Evolutionary conservation across 2,888 invertebrate genomes (phyloP), one percentile per base, ranked within the genome.

Genomic region (Lysandra coridon): DNA sequence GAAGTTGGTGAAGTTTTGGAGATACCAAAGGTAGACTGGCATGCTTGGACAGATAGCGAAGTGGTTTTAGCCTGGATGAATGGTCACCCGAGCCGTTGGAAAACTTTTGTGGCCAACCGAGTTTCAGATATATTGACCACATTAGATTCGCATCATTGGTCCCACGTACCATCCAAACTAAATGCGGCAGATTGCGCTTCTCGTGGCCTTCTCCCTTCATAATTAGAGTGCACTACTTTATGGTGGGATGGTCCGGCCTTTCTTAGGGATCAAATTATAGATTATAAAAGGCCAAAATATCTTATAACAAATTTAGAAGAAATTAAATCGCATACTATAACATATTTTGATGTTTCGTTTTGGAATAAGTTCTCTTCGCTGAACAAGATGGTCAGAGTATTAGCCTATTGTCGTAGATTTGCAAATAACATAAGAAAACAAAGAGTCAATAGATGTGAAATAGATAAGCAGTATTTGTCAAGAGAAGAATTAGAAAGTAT

Each of bases 91-190:
- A 81, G 73, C 33, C 75, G 77, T 14, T 80, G 80, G 80, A 80
- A 78, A 60, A 78, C 76, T 1, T 80, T 80, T 60, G 77, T 80
- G n/a, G 79, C 76, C n/a, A 79, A 78, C 37, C 62, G 77, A 30
- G 44, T 85, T 0, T 79, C 82, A 0, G 82, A 83, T 40, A 84
- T 86, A 7, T 78, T 83, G 17, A 76, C 79, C 0, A 33, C 64
- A 4, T 6, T 83, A 14, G 79, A 82, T 30, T 17, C 69, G 12
- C 53, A 53, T 33, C 80, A 82, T 1, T 83, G 85, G 85, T 81
- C 78, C 53, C 83, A 85, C 62, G 83, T 78, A 60, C 33, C n/a
- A 77, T 1, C 64, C 83, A 7, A 83, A 82, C 17, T n/a, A 60
- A 60, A 60, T 60, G 12, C 60, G 5, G 60, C 60, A 1, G 62